phyloP scores from a whole-genome alignment of 2,113 vertebrate species.

The Fregata magnificens region DNA sequence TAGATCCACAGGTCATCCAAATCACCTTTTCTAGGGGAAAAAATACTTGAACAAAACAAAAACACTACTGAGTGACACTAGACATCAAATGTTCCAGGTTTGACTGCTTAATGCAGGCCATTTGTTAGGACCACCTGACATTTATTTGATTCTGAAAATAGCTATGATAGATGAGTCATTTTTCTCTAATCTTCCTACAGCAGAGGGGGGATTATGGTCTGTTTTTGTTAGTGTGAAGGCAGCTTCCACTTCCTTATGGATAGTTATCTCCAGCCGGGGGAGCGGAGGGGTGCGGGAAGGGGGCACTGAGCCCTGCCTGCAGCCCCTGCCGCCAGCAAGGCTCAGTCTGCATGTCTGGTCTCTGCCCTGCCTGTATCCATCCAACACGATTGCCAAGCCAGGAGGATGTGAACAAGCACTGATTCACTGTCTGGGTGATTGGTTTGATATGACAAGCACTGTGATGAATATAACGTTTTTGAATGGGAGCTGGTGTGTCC shows the following conservation, averaged over 20 bases:
- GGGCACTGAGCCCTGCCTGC: background rate
- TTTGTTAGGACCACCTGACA: conserved; percentile 22
- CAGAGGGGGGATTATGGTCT: background rate
- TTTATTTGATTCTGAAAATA: conserved; percentile 47
- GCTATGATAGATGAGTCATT: background rate
- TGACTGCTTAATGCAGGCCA: conserved; percentile 25
- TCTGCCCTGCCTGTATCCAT: background rate
- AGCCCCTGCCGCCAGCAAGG: background rate
- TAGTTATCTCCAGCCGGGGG: background rate
- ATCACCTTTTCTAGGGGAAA: background rate
- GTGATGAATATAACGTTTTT: background rate
- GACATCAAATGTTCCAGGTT: background rate
- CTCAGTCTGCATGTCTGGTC: background rate
- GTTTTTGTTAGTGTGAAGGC: background rate
- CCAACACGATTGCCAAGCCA: background rate
- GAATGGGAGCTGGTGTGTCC: background rate
- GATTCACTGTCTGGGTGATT: background rate
- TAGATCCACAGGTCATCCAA: background rate
- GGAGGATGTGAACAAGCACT: background rate
- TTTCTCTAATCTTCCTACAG: background rate
- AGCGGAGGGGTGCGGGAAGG: fast-evolving
- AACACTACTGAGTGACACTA: background rate
- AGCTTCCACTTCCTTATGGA: background rate
- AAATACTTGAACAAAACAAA: background rate
- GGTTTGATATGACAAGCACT: background rate